Conservation (phyloP, 2,797 vertebrate species). For the Emydoidea blandingii region DNA sequence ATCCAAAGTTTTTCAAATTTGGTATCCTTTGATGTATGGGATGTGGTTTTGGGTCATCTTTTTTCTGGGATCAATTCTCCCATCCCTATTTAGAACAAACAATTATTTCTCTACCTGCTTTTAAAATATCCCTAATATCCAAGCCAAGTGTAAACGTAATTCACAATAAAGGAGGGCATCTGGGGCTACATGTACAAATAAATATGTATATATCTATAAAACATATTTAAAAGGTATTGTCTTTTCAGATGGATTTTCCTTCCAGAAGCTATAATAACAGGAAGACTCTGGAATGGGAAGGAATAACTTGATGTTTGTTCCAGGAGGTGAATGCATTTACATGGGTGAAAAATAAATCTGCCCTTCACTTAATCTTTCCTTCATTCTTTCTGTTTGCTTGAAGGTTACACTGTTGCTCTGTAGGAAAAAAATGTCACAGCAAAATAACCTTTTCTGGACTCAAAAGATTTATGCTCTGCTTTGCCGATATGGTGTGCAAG, state of each 20-base stretch:
- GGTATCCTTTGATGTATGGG: background rate
- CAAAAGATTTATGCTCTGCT: conserved; percentile 56
- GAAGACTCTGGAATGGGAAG: background rate
- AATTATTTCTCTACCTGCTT: background rate
- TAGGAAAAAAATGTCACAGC: conserved; percentile 10
- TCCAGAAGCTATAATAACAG: conserved; percentile 57
- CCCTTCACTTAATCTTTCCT: conserved; percentile 36
- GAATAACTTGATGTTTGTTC: conserved; percentile 2
- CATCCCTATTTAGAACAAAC: background rate
- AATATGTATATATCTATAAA: background rate
- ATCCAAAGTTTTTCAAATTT: background rate
- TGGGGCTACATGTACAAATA: background rate
- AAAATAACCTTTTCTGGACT: conserved; percentile 36
- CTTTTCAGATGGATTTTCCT: conserved; percentile 16
- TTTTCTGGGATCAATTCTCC: background rate
- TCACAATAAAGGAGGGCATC: background rate
- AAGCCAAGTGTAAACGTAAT: background rate
- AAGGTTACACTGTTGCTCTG: conserved; percentile 52
- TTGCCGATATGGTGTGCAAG: conserved; percentile 54
- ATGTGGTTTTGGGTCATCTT: background rate
- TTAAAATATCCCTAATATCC: background rate
- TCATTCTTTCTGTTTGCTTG: conserved; percentile 47
- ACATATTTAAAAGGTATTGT: background rate
- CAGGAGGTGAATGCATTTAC: conserved; percentile 9
- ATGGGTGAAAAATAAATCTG: conserved; percentile 50